Conservation (phyloP, 2,113 vertebrate species). For the Daphoenositta chrysoptera region DNA sequence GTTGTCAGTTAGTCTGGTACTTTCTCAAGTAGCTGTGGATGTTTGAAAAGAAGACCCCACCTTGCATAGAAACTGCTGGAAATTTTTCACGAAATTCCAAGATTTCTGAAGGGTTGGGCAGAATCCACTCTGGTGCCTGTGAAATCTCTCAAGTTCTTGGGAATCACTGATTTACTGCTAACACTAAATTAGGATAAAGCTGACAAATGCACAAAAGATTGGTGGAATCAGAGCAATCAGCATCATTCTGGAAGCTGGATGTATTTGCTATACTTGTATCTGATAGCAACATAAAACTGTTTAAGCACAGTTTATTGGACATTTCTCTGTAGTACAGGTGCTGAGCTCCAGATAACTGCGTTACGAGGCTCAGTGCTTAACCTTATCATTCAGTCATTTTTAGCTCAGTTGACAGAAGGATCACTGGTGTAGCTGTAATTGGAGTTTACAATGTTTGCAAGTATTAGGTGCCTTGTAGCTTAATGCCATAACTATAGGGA, state of each 20-base stretch:
- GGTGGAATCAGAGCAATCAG: background rate
- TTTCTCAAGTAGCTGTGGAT: background rate
- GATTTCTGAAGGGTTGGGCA: background rate
- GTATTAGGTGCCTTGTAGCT: constrained; percentile 55
- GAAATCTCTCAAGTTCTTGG: background rate
- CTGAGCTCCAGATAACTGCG: background rate
- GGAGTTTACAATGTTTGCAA: constrained; percentile 59
- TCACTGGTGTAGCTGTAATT: constrained; percentile 49
- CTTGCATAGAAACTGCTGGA: background rate
- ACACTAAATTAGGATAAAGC: background rate
- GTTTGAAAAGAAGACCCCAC: background rate
- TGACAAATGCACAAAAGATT: constrained; percentile 16
- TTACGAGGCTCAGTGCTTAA: background rate
- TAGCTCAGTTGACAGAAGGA: constrained; percentile 50
- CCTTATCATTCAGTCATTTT: constrained; percentile 40
- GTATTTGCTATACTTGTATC: constrained; percentile 34
- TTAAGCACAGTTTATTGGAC: constrained; percentile 39
- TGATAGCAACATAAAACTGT: constrained; percentile 23
- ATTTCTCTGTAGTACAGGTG: constrained; percentile 54
- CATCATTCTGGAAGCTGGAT: constrained; percentile 26
- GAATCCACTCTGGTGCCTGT: background rate
- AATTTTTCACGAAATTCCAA: background rate
- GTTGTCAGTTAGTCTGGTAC: background rate
- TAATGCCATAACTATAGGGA: constrained; percentile 41
- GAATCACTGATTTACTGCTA: background rate